Percentiles rank a stretch among this genome's conserved stretches.
Evolutionary conservation across 92 coral and sea anemone species (phyloP).

Genomic region (Nematostella vectensis): DNA sequence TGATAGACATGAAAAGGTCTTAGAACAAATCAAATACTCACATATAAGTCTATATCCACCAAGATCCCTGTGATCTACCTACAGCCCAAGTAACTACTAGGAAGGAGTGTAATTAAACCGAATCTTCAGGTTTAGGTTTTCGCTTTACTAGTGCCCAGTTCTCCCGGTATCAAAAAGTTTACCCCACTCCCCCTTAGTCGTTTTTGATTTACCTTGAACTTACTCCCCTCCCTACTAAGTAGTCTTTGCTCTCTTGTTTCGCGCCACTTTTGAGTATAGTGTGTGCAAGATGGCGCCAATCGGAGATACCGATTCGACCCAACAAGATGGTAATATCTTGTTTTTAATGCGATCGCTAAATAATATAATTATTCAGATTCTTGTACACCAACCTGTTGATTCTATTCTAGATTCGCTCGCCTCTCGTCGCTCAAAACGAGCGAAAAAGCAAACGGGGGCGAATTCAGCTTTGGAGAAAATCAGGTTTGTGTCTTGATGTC

Average conservation of each 20-base stretch:
- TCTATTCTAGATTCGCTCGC: conserved; percentile 41
- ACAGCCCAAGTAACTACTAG: too few species aligned
- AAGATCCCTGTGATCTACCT: too few species aligned
- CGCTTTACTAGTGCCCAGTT: too few species aligned
- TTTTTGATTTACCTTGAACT: too few species aligned
- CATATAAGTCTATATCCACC: too few species aligned
- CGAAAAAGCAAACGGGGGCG: conserved; percentile 71
- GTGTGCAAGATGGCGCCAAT: conserved; percentile 99
- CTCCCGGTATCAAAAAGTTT: too few species aligned
- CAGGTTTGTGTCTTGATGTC: conserved; percentile 40
- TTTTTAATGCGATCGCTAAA: conserved; percentile 7
- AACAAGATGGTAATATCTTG: conserved; percentile 66
- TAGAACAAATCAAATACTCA: too few species aligned
- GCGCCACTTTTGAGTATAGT: conserved; percentile 92
- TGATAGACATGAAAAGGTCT: too few species aligned
- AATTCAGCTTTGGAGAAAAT: conserved; percentile 85
- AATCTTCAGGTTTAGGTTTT: too few species aligned
- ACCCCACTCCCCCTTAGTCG: too few species aligned
- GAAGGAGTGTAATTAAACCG: too few species aligned
- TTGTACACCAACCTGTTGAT: neutral
- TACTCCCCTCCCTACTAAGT: neutral
- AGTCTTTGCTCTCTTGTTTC: conserved; percentile 24
- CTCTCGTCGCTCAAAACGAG: conserved; percentile 78
- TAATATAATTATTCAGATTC: neutral
- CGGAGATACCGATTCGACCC: conserved; percentile 36